Evolutionary conservation across 2,113 vertebrate species (phyloP).

Genomic region (Corynorhinus townsendii): DNA sequence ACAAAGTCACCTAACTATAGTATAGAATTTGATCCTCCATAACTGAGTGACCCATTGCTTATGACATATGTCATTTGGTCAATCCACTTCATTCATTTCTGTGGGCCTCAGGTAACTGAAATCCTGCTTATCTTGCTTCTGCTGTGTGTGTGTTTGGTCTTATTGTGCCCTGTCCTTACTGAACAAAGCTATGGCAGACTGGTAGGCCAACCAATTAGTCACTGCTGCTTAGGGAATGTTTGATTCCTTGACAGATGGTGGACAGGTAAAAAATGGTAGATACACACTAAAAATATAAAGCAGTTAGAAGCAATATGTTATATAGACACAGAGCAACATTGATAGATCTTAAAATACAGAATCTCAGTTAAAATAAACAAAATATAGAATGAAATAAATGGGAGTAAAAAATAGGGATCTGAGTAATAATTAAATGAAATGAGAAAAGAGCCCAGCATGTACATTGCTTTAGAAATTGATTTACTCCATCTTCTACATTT

Average conservation of each 20-base stretch:
- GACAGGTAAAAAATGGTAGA: not conserved
- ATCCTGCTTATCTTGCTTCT: not conserved
- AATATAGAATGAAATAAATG: not conserved
- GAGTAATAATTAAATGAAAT: not conserved
- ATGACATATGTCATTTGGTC: not conserved
- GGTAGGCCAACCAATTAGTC: not conserved
- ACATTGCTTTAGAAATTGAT: not conserved
- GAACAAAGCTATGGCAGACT: not conserved
- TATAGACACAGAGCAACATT: not conserved
- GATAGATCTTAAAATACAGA: not conserved
- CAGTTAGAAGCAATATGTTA: not conserved
- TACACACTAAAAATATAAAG: not conserved
- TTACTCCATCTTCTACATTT: not conserved
- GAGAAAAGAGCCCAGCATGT: not conserved
- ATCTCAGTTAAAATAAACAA: not conserved
- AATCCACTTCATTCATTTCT: not conserved
- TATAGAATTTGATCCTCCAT: not conserved
- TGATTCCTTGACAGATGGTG: not conserved
- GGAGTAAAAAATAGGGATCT: not conserved
- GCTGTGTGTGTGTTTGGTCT: not conserved
- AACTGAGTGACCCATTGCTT: not conserved
- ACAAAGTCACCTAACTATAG: not conserved
- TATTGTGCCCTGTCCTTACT: not conserved
- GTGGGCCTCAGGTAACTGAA: not conserved
- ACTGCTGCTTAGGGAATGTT: not conserved